Base-by-base conservation (phyloP, 2,797 vertebrate genomes). In the Chrosomus eos region DNA sequence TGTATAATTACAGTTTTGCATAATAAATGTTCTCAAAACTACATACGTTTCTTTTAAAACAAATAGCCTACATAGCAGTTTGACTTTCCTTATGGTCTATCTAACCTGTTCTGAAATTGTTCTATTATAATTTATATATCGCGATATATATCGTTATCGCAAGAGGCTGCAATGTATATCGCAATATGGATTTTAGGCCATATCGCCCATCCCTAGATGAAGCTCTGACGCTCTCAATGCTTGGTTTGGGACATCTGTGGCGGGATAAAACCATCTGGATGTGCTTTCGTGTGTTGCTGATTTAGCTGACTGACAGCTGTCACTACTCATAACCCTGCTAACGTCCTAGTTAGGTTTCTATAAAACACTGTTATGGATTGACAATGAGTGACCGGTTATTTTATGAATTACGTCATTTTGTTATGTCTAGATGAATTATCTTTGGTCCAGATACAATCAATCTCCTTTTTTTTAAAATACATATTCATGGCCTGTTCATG, bases 251-350 rank as follows among this genome's bases (percentile, higher is more conserved):
- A 80, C 71, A 87, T 58, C 68, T 76, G 40, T 60, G 79, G 43
- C 3, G 9, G 19, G 53, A 31, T 66, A 55, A 68, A 68, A 70
- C 74, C 73, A 71, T 43, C 74, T 84, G 82, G 82, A 78, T 66
- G 51, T 36, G 26, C 45, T 53, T n/a, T 51, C 13, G 26, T 68
- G 19, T 33, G 81, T 16, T 58, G 62, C 31, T 72, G 80, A 71
- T 82, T 58, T 73, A 87, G 43, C 14, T 66, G 14, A 31, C 26
- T 62, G 60, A 79, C 78, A 86, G 86, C 84, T 71, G 51, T 71
- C 68, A 28, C 33, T 71, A 9, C 72, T 79, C 36, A 66, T 43
- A 66, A 66, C 19, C 60, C 38, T 45, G 26, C 60, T 48, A 14
- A 66, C 21, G 10, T 72, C 70, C n/a, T 45, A 45, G 70, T 48